These are phyloP conservation scores for Neodiprion fabricii DNA, from an alignment of 1,140 invertebrate species.

Conservation along the genomic window DNA sequence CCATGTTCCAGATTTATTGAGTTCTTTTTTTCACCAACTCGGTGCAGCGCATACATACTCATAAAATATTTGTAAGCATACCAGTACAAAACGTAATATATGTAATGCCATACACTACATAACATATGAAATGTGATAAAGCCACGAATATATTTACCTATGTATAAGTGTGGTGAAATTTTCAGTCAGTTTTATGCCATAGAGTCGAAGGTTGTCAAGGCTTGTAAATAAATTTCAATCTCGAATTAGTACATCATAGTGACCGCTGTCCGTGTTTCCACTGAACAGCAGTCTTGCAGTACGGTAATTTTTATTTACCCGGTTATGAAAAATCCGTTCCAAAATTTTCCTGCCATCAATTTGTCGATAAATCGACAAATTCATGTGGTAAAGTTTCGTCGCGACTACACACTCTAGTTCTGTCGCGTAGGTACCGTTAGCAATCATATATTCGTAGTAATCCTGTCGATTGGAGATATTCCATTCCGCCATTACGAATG, in stretches of 20 bases:
- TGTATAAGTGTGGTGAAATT: no score
- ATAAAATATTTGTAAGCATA: no score
- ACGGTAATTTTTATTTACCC: slow-evolving; percentile 23
- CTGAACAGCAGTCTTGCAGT: slow-evolving; percentile 48
- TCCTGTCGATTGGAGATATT: slow-evolving; percentile 40
- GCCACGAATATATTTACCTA: no score
- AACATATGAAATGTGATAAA: no score
- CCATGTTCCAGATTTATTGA: no score
- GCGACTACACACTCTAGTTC: slow-evolving; percentile 51
- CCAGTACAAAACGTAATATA: no score
- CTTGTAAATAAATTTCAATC: slow-evolving; percentile 16
- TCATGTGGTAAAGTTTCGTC: slow-evolving; percentile 45
- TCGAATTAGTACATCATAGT: slow-evolving; percentile 47
- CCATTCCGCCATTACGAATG: slow-evolving; percentile 52
- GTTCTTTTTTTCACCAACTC: no score
- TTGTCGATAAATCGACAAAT: slow-evolving; percentile 50
- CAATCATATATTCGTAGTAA: slow-evolving; percentile 46
- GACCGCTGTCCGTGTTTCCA: slow-evolving; percentile 47
- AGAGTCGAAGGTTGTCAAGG: no score
- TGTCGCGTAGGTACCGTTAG: slow-evolving; percentile 48
- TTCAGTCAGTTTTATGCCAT: no score
- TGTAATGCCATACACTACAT: no score
- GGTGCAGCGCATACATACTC: no score
- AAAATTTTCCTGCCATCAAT: slow-evolving; percentile 34
- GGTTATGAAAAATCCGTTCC: slow-evolving; percentile 44